Base-by-base conservation (phyloP, 2,113 vertebrate species). In the Ascaphus truei region DNA sequence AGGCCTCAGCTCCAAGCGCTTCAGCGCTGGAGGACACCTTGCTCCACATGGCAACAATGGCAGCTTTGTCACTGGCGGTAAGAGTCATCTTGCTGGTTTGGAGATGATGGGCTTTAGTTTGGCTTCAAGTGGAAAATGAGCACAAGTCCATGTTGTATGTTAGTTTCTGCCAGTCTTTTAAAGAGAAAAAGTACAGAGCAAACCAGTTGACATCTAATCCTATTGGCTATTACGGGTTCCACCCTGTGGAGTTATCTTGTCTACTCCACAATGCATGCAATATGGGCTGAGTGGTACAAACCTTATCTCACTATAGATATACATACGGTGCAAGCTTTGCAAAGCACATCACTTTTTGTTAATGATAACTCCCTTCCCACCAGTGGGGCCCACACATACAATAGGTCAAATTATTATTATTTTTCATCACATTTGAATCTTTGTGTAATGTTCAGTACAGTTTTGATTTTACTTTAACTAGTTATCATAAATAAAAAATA, bases 1-100 rank as follows among this genome's bases (percentile, higher is more conserved):
- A 76, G 2, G 86, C 50, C 41, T 92, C 85, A 0, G 73, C 73
- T 66, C 89, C 89, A 0, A 86, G 65, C 27, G 31, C 29, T 0
- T 88, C 83, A 0, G 62, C n/a, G 31, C 84, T 77, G 2, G 55
- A 0, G 13, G 74, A 47, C 30, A 80, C 62, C 72, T 89, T 88
- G 52, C 30, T 7, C 84, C 86, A 82, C 36, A 84, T 50, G 74
- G 77, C 2, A 27, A 20, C 15, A 31, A 88, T 58, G 0, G 77
- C 9, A 0, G 79, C 62, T 73, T 81, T 83, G 52, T 92, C 87
- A 0, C 73, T 73, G 61, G 81, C 83, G 62, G 83, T 84, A 78
- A 92, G 82, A 0, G 79, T 81, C 89, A 89, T 91, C 0, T 3
- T 73, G 53, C 1, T 0, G 43, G n/a, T n/a, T n/a, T n/a, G 16